Evolutionary conservation across 2,888 invertebrate species (phyloP), one percentile per base, ranked within the genome.

Genomic region (Criorhina ranunculi): DNA sequence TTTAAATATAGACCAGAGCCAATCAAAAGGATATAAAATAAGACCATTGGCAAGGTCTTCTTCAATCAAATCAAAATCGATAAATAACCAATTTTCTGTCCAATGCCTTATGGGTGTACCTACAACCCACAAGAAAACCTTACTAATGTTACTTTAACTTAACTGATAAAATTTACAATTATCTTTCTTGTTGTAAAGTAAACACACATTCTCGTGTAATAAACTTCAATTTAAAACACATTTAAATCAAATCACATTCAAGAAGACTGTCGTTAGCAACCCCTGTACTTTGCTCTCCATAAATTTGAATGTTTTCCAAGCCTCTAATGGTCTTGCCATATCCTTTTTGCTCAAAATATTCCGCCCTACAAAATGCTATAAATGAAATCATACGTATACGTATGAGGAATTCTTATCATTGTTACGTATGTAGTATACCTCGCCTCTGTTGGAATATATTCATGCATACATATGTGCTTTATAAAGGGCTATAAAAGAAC

Each of bases 211-310:
- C 55, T 64, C 35, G 2, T 33, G 37, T 24, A 49, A 66, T 66
- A 51, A 59, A 66, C 51, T 66, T 66, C 72, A 64, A 73, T 79
- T 79, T 66, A 79, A 79, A 73, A 79, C 19, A 66, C 64, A 79
- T 79, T 73, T 73, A 66, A 79, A 73, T 66, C 64, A 66, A 79
- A 79, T 79, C 66, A 79, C 59, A 66, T 64, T 70, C 46, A 70
- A 62, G 64, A n/a, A 62, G n/a, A 24, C 46, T 37, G n/a, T 15
- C 17, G 55, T 55, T 78, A 78, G 70, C 78, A 67, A 51, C 40
- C 55, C 33, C 44, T 12, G 53, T 55, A 53, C 70, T 64, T 57
- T 64, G 64, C 70, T 40, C 62, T 40, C 29, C 70, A 78, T 70
- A 62, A 78, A 78, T 70, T 62, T 60, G 24, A 69, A 77, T 53